Evolutionary conservation across 2,113 vertebrate genomes (phyloP).

Genomic region (Callithrix jacchus): DNA sequence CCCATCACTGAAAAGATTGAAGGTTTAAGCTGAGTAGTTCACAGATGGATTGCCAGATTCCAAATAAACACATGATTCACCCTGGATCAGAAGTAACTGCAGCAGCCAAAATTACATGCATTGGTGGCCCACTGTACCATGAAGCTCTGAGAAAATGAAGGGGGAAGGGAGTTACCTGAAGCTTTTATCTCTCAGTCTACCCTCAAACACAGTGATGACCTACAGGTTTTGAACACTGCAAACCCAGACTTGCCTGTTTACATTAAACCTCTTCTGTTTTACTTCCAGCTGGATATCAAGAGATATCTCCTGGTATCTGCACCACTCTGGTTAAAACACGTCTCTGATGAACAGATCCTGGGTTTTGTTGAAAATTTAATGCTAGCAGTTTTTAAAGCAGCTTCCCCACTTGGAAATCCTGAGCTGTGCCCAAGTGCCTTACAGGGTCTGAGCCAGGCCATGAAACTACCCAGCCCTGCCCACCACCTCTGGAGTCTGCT

Average conservation of each 20-base stretch:
- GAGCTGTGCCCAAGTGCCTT: slow-evolving; percentile 86
- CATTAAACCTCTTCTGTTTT: slow-evolving; percentile 54
- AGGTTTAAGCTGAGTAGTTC: not conserved
- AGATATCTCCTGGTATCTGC: slow-evolving; percentile 87
- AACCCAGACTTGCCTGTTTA: slow-evolving; percentile 41
- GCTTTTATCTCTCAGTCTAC: not conserved
- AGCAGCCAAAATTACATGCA: not conserved
- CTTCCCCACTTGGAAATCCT: slow-evolving; percentile 55
- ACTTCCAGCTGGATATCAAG: slow-evolving; percentile 85
- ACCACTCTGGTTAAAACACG: slow-evolving; percentile 92
- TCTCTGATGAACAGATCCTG: slow-evolving; percentile 93
- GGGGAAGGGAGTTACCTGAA: not conserved
- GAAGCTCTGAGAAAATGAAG: not conserved
- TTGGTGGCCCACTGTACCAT: not conserved
- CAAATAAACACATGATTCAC: not conserved
- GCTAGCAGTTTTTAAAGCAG: slow-evolving; percentile 86
- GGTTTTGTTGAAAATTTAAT: slow-evolving; percentile 88
- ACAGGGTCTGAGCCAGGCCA: slow-evolving; percentile 89
- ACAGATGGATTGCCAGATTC: not conserved
- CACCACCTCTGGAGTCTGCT: slow-evolving; percentile 90
- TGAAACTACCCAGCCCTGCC: slow-evolving; percentile 90
- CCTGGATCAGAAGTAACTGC: not conserved
- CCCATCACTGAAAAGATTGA: not conserved
- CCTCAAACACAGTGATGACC: not conserved
- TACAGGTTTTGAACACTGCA: not conserved